Base-by-base conservation (phyloP, 2,113 vertebrate species). In the Phasianus colchicus region DNA sequence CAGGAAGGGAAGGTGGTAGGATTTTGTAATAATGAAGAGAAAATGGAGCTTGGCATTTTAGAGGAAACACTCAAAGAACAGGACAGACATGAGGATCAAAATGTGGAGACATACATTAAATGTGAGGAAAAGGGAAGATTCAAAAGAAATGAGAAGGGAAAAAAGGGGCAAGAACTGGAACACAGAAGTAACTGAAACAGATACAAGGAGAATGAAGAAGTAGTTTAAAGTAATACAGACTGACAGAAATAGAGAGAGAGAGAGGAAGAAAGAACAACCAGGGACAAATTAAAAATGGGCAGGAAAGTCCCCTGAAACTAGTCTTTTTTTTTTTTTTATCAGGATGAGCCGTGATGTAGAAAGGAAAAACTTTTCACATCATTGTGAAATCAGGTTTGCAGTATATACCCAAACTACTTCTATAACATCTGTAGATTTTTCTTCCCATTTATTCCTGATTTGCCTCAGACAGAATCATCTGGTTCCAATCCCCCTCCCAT, bases 1-100 rank as follows among this genome's bases (percentile, higher is more conserved):
- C 0, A 3, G 34, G 50, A 93, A 87, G 30, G 54, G 27, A 76
- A 89, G 58, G 3, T 6, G 32, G 3, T 9, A 69, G 13, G 40
- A 78, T 87, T 83, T 74, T 71, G 11, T 57, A 63, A 76, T 1
- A 4, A 25, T 17, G 58, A 73, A 90, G 34, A 66, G 32, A 67
- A 92, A 86, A 88, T 29, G 45, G 54, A 73, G 66, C 69, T 77
- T 71, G 83, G 7, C 38, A 64, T 86, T 92, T 95, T 86, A 92
- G 82, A 88, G 9, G 48, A 73, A 92, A 91, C 32, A 52, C 58
- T 88, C 63, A 73, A 92, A 94, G 74, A 12, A 66, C 19, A 63
- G 54, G 11, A 79, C 45, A 89, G 60, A 45, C 32, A 9, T 73
- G n/a, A 85, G 25, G 29, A 87, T 89, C 74, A 67, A 77, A 78